phyloP scores from a whole-genome alignment of 1,140 invertebrate genomes.

The Chironomus tepperi region DNA sequence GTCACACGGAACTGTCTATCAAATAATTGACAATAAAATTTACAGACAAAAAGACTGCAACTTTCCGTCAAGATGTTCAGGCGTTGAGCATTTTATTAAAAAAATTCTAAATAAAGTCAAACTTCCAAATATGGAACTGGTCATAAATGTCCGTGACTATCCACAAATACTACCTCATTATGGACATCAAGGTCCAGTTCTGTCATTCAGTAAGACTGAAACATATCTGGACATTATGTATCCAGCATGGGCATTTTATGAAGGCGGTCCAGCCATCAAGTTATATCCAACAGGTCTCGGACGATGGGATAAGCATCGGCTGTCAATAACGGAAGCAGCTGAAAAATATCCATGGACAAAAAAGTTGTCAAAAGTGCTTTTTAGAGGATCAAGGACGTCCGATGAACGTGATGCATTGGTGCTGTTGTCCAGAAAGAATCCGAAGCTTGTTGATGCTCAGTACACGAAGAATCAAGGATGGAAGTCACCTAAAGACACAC shows the following conservation, averaged over 20 bases:
- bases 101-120: constrained; percentile 55
- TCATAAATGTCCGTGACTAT: constrained; percentile 88
- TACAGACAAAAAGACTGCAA: constrained; percentile 79
- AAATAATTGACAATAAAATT: constrained; percentile 59
- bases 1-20: constrained; percentile 64
- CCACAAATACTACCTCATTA: constrained; percentile 61
- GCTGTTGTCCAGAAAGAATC: constrained; percentile 66
- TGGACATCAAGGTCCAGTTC: constrained; percentile 55
- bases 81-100: constrained; percentile 86
- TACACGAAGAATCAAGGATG: constrained; percentile 99
- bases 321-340: constrained; percentile 57
- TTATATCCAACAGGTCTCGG: constrained; percentile 89
- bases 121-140: constrained; percentile 75
- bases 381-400: constrained; percentile 88
- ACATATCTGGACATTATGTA: constrained; percentile 91
- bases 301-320: constrained; percentile 78
- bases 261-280: constrained; percentile 90
- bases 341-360: constrained; percentile 65
- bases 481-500: constrained; percentile 88
- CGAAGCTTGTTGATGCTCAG: constrained; percentile 78
- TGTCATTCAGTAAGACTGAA: constrained; percentile 89
- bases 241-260: constrained; percentile 97
- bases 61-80: constrained; percentile 84
- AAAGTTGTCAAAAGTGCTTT: constrained; percentile 73
- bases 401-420: constrained; percentile 84